Percentiles rank a stretch among this genome's conserved stretches.
These are phyloP conservation scores for Channa maculata DNA, from an alignment of 2,113 vertebrate species.

Conservation along the genomic window DNA sequence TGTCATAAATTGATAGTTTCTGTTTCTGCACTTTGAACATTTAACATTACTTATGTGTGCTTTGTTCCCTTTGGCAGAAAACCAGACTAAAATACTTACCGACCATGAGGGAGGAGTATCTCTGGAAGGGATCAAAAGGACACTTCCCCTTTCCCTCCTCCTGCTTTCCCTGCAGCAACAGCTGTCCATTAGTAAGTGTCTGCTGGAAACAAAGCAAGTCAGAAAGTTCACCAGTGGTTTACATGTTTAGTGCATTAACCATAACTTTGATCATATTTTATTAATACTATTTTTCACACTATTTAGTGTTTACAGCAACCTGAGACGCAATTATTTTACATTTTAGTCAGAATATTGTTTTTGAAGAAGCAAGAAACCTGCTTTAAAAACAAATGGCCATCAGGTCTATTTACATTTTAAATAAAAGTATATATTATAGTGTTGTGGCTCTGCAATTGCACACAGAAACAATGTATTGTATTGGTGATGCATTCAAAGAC, in stretches of 20 bases:
- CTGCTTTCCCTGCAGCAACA: constrained; percentile 75
- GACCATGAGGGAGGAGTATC: constrained; percentile 80
- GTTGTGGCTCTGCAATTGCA: background rate
- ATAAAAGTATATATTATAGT: background rate
- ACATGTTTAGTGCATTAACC: background rate
- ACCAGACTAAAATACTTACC: constrained; percentile 77
- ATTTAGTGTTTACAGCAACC: background rate
- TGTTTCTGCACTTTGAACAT: constrained; percentile 37
- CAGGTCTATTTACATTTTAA: background rate
- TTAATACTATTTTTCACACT: background rate
- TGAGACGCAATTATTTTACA: background rate
- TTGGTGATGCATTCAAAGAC: background rate
- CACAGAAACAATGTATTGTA: background rate
- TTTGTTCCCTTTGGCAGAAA: constrained; percentile 28
- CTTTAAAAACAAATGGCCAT: background rate
- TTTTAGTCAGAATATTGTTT: background rate
- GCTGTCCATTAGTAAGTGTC: constrained; percentile 73
- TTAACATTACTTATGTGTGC: background rate
- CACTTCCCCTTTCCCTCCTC: constrained; percentile 85
- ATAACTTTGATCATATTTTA: background rate
- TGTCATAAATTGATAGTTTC: constrained; percentile 6
- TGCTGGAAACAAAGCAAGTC: constrained; percentile 56
- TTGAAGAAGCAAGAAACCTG: background rate
- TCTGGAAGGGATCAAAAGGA: constrained; percentile 85
- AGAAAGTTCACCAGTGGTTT: background rate